Evolutionary conservation across 2,797 vertebrate genomes (phyloP), one percentile per base, ranked within the genome.

Genomic region (Silurus aristotelis): DNA sequence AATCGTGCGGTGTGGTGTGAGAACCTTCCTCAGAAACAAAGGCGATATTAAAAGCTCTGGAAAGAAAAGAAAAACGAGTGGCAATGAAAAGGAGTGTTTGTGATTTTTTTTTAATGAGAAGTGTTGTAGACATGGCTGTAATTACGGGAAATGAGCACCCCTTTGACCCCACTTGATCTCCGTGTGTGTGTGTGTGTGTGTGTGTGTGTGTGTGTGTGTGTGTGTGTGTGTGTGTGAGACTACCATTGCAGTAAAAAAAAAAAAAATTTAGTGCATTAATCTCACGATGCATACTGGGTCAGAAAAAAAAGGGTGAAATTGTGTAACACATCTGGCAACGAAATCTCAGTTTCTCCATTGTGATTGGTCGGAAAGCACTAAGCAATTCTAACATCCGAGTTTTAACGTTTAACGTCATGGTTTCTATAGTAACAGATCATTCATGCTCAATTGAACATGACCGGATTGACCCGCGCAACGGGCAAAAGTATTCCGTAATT

Each of bases 11-110:
- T 88, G 48, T 86, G 87, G 90, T 92, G 90, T 90, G 92, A 93
- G 94, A 95, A 93, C 91, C 91, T 91, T 88, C 67, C 82, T 85
- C 89, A 38, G 90, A 90, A 93, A 93, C 87, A 88, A 90, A 88
- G 88, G 89, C 84, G 85, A 90, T 89, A 92, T 91, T 91, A 90
- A 84, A 88, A 87, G 84, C 48, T 77, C 60, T 48, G 63, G 56
- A 12, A 6, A 72, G 8, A n/a, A 17, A 20, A 25, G 63, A 66
- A 20, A 15, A 85, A 87, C 83, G 76, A 83, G 80, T 1, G 84
- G 56, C 88, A 90, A 87, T 93, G 89, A 90, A 38, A 52, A 90
- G 91, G 91, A 89, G 85, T 89, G 85, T 92, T 93, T 92, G 90
- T 80, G 90, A 87, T 90, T 92, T 68, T 92, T 68, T 60, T 79